Percentiles rank a stretch among this genome's conserved stretches.
Evolutionary conservation across 2,113 vertebrate genomes (phyloP).

Genomic region (Pheucticus melanocephalus): DNA sequence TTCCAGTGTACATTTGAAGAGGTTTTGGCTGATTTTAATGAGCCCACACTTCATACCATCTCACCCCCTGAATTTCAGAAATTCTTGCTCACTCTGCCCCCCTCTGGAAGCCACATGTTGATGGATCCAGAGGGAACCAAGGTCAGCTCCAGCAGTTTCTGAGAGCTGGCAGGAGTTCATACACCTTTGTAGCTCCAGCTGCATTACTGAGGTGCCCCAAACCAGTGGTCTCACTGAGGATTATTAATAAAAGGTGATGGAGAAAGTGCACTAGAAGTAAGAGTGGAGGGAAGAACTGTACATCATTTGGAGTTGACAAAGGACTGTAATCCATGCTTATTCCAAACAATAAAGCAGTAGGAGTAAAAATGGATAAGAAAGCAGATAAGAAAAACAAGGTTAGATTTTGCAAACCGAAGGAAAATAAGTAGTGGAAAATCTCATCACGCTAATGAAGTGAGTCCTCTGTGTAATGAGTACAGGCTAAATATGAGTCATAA

Average conservation of each 20-base stretch:
- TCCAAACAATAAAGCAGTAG: neutral
- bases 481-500: neutral
- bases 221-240: neutral
- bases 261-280: neutral
- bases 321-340: neutral
- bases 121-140: fast-evolving
- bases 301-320: neutral
- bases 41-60: neutral
- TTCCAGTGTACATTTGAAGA: neutral
- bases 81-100: neutral
- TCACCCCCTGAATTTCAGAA: neutral
- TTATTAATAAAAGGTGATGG: neutral
- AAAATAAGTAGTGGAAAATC: neutral
- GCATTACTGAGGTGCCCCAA: neutral
- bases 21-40: neutral
- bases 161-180: neutral
- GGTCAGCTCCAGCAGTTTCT: neutral
- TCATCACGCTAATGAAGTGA: neutral
- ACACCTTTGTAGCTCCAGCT: neutral
- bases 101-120: neutral
- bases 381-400: neutral
- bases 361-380: neutral
- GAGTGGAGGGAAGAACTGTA: neutral
- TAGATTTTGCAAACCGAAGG: neutral
- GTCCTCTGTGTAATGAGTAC: neutral